A percentile compares a stretch with the other conserved stretches of the same genome.
Conservation (phyloP, 2,888 invertebrate species). For the Cetonia aurata region DNA sequence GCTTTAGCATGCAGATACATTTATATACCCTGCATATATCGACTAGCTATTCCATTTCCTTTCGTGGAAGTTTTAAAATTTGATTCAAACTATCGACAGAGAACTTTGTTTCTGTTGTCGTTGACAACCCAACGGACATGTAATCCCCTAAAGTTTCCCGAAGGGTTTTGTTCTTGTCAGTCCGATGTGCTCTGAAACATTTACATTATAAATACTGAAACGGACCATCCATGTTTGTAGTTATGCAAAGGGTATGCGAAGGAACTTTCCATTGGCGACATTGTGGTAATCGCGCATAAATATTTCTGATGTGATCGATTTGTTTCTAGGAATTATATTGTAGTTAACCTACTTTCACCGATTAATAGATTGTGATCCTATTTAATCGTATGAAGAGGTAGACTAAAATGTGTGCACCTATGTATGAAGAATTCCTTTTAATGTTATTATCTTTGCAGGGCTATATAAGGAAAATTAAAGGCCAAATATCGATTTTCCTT, state of each 20-base stretch:
- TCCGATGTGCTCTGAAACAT: neutral
- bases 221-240: neutral
- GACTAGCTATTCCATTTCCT: no score
- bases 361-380: neutral
- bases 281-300: no score
- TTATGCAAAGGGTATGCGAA: neutral
- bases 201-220: constrained; percentile 2
- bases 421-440: no score
- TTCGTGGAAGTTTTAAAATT: neutral
- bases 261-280: neutral
- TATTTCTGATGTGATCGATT: no score
- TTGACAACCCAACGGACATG: neutral
- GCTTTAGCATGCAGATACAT: neutral
- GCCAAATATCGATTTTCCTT: no score
- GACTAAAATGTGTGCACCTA: neutral
- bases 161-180: neutral
- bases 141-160: constrained; percentile 2
- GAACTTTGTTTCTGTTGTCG: constrained; percentile 1
- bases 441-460: no score
- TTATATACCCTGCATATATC: no score
- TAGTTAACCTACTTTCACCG: neutral
- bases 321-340: neutral
- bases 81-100: neutral
- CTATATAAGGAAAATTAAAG: no score
- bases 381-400: neutral